Conservation (phyloP, 2,888 invertebrate species). For the Byasa hedistus region DNA sequence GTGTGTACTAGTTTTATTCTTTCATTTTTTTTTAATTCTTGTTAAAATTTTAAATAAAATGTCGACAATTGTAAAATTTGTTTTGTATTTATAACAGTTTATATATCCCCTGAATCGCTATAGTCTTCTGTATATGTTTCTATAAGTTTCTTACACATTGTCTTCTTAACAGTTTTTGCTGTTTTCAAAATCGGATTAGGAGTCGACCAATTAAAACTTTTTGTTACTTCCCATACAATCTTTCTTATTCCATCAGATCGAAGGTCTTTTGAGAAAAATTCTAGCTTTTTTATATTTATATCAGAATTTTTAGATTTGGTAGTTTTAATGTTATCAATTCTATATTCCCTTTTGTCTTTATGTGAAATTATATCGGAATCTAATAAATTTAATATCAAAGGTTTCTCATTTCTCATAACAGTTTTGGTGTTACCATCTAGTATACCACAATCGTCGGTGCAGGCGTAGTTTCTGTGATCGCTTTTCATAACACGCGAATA, state of each 20-base stretch:
- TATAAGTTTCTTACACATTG: constrained; percentile 21
- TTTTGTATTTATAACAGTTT: neutral
- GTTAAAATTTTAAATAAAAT: too few species aligned
- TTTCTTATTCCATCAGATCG: neutral
- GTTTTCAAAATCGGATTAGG: neutral
- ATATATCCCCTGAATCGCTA: constrained; percentile 12
- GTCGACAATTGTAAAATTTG: too few species aligned
- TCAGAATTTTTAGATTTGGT: neutral
- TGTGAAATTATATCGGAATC: constrained; percentile 14
- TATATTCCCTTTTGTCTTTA: constrained; percentile 40
- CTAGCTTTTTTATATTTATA: neutral
- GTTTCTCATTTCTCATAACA: constrained; percentile 40
- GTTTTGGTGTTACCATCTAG: constrained; percentile 41
- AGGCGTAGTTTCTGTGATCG: constrained; percentile 48
- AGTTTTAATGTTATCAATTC: constrained; percentile 27
- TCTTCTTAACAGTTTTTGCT: constrained; percentile 11
- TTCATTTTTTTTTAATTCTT: too few species aligned
- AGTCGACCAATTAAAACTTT: neutral
- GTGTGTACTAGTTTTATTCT: too few species aligned
- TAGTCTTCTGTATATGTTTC: constrained; percentile 13
- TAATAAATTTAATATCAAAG: constrained; percentile 39
- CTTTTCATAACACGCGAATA: constrained; percentile 62
- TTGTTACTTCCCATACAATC: neutral
- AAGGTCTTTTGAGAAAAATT: constrained; percentile 6
- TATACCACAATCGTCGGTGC: constrained; percentile 50